Conservation (phyloP, 2,113 vertebrate genomes). For the Nothocercus nigrocapillus region DNA sequence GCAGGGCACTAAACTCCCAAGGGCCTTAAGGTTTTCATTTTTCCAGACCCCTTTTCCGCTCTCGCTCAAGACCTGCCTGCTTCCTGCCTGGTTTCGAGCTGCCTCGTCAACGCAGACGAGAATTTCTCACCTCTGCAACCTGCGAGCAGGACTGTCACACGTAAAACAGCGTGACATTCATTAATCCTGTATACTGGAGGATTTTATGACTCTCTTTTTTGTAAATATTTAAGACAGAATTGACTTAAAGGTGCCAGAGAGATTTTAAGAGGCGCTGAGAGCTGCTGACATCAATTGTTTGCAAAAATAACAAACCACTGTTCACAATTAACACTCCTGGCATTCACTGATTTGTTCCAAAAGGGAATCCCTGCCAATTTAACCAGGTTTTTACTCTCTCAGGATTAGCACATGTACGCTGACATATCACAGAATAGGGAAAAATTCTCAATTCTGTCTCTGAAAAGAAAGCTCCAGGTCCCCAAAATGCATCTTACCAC, state of each 20-base stretch:
- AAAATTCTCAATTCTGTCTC: not conserved
- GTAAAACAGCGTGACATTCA: accelerated
- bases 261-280: not conserved
- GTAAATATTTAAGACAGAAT: not conserved
- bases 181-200: not conserved
- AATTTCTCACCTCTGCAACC: accelerated
- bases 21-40: not conserved
- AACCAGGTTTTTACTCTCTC: not conserved
- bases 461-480: not conserved
- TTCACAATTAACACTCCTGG: not conserved
- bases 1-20: not conserved
- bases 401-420: not conserved
- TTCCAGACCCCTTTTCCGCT: accelerated
- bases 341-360: not conserved
- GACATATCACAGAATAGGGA: not conserved
- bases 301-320: not conserved
- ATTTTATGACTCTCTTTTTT: not conserved
- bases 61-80: not conserved
- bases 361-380: not conserved
- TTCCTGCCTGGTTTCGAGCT: accelerated
- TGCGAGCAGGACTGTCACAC: accelerated
- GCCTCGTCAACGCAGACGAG: accelerated
- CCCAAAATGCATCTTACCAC: not conserved
- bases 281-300: not conserved
- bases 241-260: not conserved